Conservation (phyloP, 2,797 vertebrate species). For the Chrysocyon brachyurus region DNA sequence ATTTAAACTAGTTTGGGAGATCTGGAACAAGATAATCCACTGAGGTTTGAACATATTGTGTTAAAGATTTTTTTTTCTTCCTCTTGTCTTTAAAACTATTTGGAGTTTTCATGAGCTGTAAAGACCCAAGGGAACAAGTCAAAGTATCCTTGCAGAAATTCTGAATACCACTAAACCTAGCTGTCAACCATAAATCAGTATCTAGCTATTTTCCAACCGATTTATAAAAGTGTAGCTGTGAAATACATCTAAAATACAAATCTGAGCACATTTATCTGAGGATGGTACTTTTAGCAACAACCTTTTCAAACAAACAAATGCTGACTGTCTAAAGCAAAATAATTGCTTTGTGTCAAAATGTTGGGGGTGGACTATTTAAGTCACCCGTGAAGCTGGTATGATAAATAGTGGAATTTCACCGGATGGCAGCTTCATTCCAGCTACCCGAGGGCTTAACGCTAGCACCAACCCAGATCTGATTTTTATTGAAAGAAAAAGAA, state of each 20-base stretch:
- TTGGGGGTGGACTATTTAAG: not conserved
- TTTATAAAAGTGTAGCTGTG: constrained; percentile 63
- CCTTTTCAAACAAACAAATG: constrained; percentile 71
- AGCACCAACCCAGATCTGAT: not conserved
- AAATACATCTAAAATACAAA: constrained; percentile 75
- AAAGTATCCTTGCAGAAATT: constrained; percentile 73
- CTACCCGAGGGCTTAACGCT: not conserved
- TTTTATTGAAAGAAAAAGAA: constrained; percentile 65
- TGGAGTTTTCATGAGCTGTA: constrained; percentile 65
- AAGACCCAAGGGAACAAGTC: constrained; percentile 68
- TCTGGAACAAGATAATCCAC: constrained; percentile 2
- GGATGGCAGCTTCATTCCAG: not conserved
- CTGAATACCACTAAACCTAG: constrained; percentile 62
- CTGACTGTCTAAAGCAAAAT: constrained; percentile 64
- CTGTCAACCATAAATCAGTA: constrained; percentile 69
- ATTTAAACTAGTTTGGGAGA: constrained; percentile 18
- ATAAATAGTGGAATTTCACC: constrained; percentile 51
- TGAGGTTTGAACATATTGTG: constrained; percentile 57
- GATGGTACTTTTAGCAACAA: constrained; percentile 73
- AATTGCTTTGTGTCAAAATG: constrained; percentile 70
- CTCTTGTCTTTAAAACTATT: constrained; percentile 66
- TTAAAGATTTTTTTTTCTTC: constrained; percentile 26
- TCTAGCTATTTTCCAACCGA: constrained; percentile 73
- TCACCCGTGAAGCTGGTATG: not conserved
- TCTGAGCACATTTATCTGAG: constrained; percentile 40